phyloP scores from a whole-genome alignment of 2,113 vertebrate species.

The Poeciliopsis turrubarensis region DNA sequence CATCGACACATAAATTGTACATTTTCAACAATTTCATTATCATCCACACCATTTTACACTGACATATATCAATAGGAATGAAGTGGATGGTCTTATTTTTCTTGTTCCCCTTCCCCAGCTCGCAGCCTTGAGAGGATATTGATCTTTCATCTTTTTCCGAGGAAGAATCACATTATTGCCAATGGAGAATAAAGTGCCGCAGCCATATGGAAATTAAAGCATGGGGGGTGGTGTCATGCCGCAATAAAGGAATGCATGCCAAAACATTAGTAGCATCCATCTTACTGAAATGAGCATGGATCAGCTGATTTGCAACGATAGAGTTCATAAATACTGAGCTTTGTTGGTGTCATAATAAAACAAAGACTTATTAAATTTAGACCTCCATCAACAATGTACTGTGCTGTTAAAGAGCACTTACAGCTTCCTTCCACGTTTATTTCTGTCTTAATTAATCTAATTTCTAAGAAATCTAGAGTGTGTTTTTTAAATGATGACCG shows the following conservation, averaged over 20 bases:
- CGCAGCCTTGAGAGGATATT: conserved; percentile 73
- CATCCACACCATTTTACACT: conserved; percentile 63
- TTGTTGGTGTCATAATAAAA: conserved; percentile 35
- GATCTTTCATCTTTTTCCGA: conserved; percentile 76
- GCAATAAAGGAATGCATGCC: conserved; percentile 53
- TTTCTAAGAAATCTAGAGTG: not conserved
- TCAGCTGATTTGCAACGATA: conserved; percentile 44
- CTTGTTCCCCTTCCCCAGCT: conserved; percentile 64
- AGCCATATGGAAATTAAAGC: conserved; percentile 69
- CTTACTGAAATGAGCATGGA: conserved; percentile 49
- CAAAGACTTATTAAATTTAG: conserved; percentile 28
- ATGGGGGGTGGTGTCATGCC: conserved; percentile 17
- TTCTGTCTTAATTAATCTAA: not conserved
- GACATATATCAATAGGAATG: conserved; percentile 74
- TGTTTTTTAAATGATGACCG: too few relatives aligned
- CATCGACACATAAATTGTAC: conserved; percentile 78
- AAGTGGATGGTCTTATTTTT: conserved; percentile 73
- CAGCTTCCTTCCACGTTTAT: not conserved
- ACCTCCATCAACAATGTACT: not conserved
- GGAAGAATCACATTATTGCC: conserved; percentile 75
- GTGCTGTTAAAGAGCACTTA: not conserved
- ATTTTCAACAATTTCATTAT: conserved; percentile 81
- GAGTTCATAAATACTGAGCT: conserved; percentile 23
- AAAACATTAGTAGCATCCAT: conserved; percentile 55
- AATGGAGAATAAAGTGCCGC: conserved; percentile 64